These are phyloP conservation scores for Picus viridis DNA, from an alignment of 2,797 vertebrate genomes.

Conservation along the genomic window DNA sequence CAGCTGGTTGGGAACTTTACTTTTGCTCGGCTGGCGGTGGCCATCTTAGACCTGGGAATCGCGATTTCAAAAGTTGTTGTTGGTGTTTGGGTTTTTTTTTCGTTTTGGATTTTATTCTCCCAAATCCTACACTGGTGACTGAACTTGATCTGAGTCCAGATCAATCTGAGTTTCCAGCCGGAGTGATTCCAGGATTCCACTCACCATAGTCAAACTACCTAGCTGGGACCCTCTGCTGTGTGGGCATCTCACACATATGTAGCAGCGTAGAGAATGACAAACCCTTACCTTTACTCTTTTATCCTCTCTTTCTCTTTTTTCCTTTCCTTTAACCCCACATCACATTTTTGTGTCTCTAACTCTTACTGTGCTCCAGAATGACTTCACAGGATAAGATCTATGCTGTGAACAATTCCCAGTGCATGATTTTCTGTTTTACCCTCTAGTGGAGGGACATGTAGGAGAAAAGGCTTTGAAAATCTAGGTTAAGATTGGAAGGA, in stretches of 20 bases:
- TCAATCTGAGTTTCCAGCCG: too few species aligned
- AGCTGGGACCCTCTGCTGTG: background rate
- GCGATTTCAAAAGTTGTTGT: background rate
- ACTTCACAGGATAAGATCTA: background rate
- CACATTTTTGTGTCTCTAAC: background rate
- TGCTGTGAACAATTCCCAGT: background rate
- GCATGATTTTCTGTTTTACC: background rate
- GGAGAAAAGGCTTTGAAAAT: background rate
- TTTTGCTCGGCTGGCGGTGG: background rate
- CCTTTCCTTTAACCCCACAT: background rate
- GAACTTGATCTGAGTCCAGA: too few species aligned
- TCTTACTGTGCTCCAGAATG: background rate
- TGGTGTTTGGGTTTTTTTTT: background rate
- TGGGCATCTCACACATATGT: background rate
- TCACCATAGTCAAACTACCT: background rate
- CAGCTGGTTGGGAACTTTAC: background rate
- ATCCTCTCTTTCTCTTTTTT: too few species aligned
- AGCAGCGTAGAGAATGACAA: background rate
- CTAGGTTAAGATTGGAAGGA: background rate
- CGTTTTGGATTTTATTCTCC: background rate
- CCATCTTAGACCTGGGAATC: background rate
- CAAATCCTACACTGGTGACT: background rate
- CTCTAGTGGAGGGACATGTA: background rate
- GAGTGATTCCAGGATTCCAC: too few species aligned
- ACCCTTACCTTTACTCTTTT: background rate